Conservation (phyloP, 1,140 invertebrate genomes). For the Rhagoletis zephyria region DNA sequence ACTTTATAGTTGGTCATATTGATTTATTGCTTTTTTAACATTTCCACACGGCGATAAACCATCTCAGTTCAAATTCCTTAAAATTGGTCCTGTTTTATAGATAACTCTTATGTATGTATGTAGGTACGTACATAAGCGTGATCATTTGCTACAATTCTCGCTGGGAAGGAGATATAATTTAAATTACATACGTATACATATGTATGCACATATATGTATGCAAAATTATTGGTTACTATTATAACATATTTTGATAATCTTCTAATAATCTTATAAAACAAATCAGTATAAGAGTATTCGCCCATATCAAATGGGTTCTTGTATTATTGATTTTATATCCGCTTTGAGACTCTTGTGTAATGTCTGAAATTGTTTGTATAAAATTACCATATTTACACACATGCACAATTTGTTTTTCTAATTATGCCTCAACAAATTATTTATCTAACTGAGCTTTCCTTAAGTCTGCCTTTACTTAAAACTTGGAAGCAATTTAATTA, state of each 20-base stretch:
- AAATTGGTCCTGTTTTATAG: constrained; percentile 25
- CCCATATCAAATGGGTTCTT: too few relatives aligned
- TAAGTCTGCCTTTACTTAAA: background rate
- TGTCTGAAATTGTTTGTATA: background rate
- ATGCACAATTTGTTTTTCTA: background rate
- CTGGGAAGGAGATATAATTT: background rate
- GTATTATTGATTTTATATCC: background rate
- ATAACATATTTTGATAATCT: too few relatives aligned
- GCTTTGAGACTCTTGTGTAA: background rate
- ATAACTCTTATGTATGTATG: background rate
- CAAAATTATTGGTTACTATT: background rate
- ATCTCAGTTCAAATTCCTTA: constrained; percentile 5
- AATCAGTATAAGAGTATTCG: too few relatives aligned
- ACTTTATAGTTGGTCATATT: too few relatives aligned
- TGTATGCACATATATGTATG: background rate
- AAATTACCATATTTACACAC: constrained; percentile 29
- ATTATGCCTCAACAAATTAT: background rate
- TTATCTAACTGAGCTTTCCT: background rate
- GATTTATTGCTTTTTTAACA: too few relatives aligned
- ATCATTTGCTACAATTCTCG: constrained; percentile 1
- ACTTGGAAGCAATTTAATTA: background rate
- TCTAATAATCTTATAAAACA: too few relatives aligned
- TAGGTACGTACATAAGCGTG: too few relatives aligned
- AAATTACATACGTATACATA: background rate
- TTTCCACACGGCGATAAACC: too few relatives aligned